A percentile compares a stretch with the other conserved stretches of the same genome.
phyloP scores from a whole-genome alignment of 2,888 invertebrate genomes.

The Ectemnius cavifrons region DNA sequence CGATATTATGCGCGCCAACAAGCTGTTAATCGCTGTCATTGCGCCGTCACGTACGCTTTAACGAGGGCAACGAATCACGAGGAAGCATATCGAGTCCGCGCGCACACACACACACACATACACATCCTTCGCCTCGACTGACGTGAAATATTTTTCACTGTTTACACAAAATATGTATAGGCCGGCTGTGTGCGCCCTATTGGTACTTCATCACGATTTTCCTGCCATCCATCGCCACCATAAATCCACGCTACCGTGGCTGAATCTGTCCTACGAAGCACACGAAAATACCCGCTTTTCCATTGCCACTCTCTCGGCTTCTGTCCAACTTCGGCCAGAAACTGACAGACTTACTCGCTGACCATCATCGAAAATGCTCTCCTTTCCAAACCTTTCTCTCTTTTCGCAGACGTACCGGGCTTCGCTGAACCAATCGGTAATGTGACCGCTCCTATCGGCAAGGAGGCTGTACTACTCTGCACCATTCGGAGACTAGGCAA shows the following conservation, averaged over 20 bases:
- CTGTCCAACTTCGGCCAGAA: neutral
- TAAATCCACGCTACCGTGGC: conserved; percentile 19
- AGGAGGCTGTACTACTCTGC: conserved; percentile 87
- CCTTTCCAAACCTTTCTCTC: neutral
- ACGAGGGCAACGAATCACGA: conserved; percentile 58
- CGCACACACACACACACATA: conserved; percentile 1
- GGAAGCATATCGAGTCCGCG: conserved; percentile 35
- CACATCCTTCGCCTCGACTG: conserved; percentile 9
- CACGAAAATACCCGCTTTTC: neutral
- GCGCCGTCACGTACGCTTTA: conserved; percentile 58
- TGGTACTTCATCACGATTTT: conserved; percentile 19
- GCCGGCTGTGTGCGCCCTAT: neutral
- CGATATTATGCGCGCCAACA: conserved; percentile 57
- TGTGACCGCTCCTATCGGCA: conserved; percentile 86
- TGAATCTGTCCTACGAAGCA: conserved; percentile 18
- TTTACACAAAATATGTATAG: conserved; percentile 21
- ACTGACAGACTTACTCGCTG: neutral
- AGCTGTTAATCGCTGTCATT: conserved; percentile 59
- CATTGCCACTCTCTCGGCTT: neutral
- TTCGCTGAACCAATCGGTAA: conserved; percentile 86
- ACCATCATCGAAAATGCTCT: neutral
- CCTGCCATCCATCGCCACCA: neutral
- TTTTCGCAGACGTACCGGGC: conserved; percentile 79
- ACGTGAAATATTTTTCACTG: conserved; percentile 52
- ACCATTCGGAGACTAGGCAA: conserved; percentile 86